Conservation (phyloP, 2,113 vertebrate species). For the Ornithorhynchus anatinus region DNA sequence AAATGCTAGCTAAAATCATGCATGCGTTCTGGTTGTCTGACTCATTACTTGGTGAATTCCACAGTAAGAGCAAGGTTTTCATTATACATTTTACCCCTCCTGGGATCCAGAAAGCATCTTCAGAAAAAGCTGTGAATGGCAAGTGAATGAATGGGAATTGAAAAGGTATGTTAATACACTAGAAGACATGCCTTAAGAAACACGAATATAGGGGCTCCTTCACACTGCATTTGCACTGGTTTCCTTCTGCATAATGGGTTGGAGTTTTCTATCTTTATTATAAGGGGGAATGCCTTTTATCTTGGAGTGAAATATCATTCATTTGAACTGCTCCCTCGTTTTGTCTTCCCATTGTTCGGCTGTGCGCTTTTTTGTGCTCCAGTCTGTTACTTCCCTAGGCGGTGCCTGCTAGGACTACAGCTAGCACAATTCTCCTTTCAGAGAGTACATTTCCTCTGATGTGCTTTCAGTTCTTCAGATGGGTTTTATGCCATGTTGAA, state of each 20-base stretch:
- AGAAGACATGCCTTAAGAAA: neutral
- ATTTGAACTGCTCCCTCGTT: conserved; percentile 6
- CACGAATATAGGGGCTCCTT: rapidly evolving
- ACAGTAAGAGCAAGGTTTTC: neutral
- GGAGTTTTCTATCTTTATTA: neutral
- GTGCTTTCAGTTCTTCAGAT: too few relatives aligned
- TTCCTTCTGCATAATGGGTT: neutral
- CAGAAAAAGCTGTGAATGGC: neutral
- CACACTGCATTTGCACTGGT: neutral
- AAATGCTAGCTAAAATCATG: too few relatives aligned
- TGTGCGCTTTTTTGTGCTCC: neutral
- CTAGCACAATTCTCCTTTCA: neutral
- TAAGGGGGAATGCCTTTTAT: neutral
- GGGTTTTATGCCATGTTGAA: too few relatives aligned
- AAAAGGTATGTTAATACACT: neutral
- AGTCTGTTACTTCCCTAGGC: conserved; percentile 11
- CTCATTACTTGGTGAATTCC: too few relatives aligned
- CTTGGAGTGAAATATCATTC: neutral
- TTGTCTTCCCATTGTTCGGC: conserved; percentile 11
- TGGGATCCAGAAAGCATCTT: neutral
- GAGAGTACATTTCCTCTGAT: neutral
- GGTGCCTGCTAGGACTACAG: conserved; percentile 4
- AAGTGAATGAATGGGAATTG: neutral
- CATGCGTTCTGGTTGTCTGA: too few relatives aligned
- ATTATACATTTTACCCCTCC: neutral